A percentile compares a stretch with the other conserved stretches of the same genome.
Conservation (phyloP, 2,113 vertebrate species). For the Saiga tatarica region DNA sequence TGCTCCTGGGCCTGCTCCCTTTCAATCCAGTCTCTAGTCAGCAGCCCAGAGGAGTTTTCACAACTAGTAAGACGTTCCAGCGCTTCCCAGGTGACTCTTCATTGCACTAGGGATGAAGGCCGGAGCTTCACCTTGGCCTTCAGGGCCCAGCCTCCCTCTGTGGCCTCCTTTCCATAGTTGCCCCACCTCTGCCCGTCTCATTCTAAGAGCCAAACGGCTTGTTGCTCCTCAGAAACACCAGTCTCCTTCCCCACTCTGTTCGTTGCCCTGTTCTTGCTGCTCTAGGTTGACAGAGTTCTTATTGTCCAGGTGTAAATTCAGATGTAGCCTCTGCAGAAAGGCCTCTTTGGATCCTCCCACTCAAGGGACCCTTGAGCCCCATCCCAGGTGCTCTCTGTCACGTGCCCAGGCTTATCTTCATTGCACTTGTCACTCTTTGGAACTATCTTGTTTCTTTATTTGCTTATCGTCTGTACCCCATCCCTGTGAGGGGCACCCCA, state of each 20-base stretch:
- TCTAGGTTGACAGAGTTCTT: background rate
- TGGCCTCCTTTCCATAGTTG: background rate
- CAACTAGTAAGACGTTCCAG: background rate
- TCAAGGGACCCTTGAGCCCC: background rate
- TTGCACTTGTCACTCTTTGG: background rate
- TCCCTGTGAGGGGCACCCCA: background rate
- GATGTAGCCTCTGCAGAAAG: background rate
- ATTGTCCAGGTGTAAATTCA: fast-evolving
- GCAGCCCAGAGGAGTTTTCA: background rate
- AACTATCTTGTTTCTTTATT: background rate
- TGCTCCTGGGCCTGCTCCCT: background rate
- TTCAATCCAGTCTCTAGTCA: background rate
- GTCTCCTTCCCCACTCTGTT: background rate
- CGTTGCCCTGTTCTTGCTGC: background rate
- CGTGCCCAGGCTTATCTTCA: background rate
- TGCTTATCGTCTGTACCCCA: background rate
- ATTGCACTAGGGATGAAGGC: background rate
- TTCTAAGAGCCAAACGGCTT: background rate
- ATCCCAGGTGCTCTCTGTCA: background rate
- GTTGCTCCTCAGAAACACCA: background rate
- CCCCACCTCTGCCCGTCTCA: background rate
- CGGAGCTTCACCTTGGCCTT: background rate
- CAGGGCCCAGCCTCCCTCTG: background rate
- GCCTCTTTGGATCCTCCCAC: background rate
- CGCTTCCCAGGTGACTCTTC: background rate